Base-by-base conservation (phyloP, 2,888 invertebrate genomes). In the Brassicogethes aeneus region DNA sequence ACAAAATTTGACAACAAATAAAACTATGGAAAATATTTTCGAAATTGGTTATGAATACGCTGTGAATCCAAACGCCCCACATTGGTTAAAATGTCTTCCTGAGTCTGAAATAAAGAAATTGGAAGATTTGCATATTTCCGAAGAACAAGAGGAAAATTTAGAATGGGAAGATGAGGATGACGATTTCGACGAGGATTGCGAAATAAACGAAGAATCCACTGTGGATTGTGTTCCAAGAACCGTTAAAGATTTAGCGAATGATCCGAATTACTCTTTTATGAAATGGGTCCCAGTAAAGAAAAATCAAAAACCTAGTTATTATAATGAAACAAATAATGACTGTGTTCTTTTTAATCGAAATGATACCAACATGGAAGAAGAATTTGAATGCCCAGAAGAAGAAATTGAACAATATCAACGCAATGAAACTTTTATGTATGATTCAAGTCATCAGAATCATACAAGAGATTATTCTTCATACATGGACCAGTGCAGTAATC, bases 401-500 rank as follows among this genome's bases (percentile, higher is more conserved):
- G 13, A 34, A 33, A 3, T 3, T 2, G 5, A 15, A 7, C 23
- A 23, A 23, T 10, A 5, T 7, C 5, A 7, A 23, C 10, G 5
- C 23, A 5, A 23, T 7, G 5, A 5, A 23, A 23, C 23, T 5
- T 23, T 23, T 10, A n/a, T n/a, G n/a, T n/a, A n/a, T n/a, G n/a
- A n/a, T n/a, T n/a, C n/a, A n/a, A n/a, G n/a, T n/a, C n/a, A n/a
- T n/a, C n/a, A n/a, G n/a, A n/a, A n/a, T n/a, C n/a, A n/a, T n/a
- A n/a, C n/a, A n/a, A n/a, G n/a, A n/a, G n/a, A n/a, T n/a, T n/a
- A n/a, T n/a, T 23, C 5, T 23, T 23, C 48, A 3, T 57, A 59
- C 52, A 66, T 58, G 45, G 48, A 62, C 12, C 47, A 59, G 37
- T 61, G 57, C 40, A 57, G 59, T 42, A 49, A 54, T 8, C 43